Evolutionary conservation across 2,113 vertebrate species (phyloP).

Genomic region (Scalopus aquaticus): DNA sequence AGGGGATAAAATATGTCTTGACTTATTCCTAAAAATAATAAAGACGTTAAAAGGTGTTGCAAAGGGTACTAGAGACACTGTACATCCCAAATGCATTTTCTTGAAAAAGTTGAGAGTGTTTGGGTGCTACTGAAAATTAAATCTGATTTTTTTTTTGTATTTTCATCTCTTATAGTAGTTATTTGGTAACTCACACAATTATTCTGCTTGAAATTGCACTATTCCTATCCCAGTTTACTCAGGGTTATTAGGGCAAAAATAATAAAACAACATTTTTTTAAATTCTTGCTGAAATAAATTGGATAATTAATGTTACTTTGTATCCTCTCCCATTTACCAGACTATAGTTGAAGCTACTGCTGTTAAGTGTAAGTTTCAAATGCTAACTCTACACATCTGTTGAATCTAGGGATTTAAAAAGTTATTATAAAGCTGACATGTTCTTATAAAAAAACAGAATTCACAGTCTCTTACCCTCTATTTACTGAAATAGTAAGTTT

Average conservation of each 20-base stretch:
- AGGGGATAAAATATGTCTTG: background rate
- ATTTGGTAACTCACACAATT: background rate
- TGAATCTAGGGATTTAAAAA: conserved; percentile 14
- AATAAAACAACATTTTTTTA: background rate
- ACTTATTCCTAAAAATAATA: background rate
- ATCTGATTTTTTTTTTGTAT: background rate
- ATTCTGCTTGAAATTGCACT: background rate
- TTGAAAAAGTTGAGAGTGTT: background rate
- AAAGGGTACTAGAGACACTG: background rate
- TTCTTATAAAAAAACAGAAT: background rate
- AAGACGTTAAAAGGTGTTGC: background rate
- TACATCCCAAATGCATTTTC: background rate
- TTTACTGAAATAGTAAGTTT: conserved; percentile 51
- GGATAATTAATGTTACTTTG: background rate
- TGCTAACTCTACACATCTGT: background rate
- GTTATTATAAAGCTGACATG: background rate
- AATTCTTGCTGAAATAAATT: background rate
- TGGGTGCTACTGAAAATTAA: background rate
- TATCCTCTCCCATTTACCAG: background rate
- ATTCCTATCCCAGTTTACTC: background rate
- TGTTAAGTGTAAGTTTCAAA: background rate
- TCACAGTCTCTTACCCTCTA: background rate
- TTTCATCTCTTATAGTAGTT: background rate
- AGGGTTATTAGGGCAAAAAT: background rate
- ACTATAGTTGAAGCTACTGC: background rate